Percentiles rank a stretch among this genome's conserved stretches.
Conservation (phyloP, 2,113 vertebrate genomes). For the Perca schrenkii region DNA sequence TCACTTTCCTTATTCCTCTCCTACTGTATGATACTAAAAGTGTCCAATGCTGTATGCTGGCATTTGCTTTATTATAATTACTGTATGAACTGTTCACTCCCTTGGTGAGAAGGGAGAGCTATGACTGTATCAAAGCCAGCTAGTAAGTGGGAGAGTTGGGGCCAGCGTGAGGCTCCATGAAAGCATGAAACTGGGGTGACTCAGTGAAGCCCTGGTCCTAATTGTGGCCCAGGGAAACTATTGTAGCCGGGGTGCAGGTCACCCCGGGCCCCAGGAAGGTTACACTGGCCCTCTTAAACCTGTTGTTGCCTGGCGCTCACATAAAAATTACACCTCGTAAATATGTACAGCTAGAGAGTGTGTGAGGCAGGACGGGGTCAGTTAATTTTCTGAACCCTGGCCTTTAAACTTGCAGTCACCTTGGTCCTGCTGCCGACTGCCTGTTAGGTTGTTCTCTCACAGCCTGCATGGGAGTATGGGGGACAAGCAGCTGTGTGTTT, state of each 20-base stretch:
- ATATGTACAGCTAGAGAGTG: constrained; percentile 76
- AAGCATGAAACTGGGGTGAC: constrained; percentile 71
- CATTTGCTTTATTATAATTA: constrained; percentile 16
- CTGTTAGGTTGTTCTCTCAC: constrained; percentile 55
- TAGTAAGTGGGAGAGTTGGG: neutral
- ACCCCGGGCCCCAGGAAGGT: constrained; percentile 77
- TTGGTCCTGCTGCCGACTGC: constrained; percentile 49
- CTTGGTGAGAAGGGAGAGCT: constrained; percentile 23
- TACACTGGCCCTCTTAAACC: constrained; percentile 83
- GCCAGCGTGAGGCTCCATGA: constrained; percentile 34
- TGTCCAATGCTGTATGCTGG: neutral
- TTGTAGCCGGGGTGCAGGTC: constrained; percentile 75
- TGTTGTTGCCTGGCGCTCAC: constrained; percentile 83
- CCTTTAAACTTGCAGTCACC: constrained; percentile 78
- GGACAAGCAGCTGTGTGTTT: constrained; percentile 40
- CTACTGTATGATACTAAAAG: neutral
- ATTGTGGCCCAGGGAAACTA: constrained; percentile 80
- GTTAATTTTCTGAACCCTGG: constrained; percentile 79
- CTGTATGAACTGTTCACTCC: constrained; percentile 19
- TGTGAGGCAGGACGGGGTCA: constrained; percentile 73
- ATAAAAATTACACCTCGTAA: constrained; percentile 88
- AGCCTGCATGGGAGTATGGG: constrained; percentile 26
- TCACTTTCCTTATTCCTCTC: constrained; percentile 1
- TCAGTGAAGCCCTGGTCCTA: constrained; percentile 73
- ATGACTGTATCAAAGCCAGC: constrained; percentile 35